Evolutionary conservation across 2,113 vertebrate species (phyloP), one percentile per base, ranked within the genome.

Genomic region (Pardalotus punctatus): DNA sequence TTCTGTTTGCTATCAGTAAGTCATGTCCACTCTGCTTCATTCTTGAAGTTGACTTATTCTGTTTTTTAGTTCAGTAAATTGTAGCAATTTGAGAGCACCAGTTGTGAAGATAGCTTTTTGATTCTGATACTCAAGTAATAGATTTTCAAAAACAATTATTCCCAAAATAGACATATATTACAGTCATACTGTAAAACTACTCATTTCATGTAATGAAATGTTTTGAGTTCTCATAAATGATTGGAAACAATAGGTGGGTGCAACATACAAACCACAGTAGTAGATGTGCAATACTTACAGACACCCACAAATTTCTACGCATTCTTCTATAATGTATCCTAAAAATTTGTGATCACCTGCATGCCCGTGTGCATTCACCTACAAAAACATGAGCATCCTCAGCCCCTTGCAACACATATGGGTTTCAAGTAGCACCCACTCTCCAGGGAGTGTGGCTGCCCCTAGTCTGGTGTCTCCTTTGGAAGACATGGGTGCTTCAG

Each of bases 81-180:
- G 53, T 28, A 67, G 66, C 61, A 88, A 21, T 82, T 90, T 85
- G 38, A 74, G 40, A 93, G 11, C 24, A 48, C 11, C 29, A 35
- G 31, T 56, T 92, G n/a, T 80, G 28, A 85, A 87, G 28, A 45
- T 33, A 71, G 43, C 15, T 25, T 93, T 95, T 93, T 79, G 16
- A 57, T 76, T 94, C 47, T 89, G 16, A 54, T 85, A 48, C 17
- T 79, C 43, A 72, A 40, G 31, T 86, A 87, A 71, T 54, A 74
- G 60, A 71, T 91, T 87, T 78, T 53, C 65, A 87, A 64, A 97
- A 77, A 33, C 62, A 88, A 38, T 73, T 90, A 47, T 70, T 90
- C 72, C 33, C 20, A 33, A 71, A 86, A 65, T 50, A 88, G 28
- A 24, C 53, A 69, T 7, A 21, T 29, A 9, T 67, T 77, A 31